Evolutionary conservation across 2,113 vertebrate genomes (phyloP).

Genomic region (Passer domesticus): DNA sequence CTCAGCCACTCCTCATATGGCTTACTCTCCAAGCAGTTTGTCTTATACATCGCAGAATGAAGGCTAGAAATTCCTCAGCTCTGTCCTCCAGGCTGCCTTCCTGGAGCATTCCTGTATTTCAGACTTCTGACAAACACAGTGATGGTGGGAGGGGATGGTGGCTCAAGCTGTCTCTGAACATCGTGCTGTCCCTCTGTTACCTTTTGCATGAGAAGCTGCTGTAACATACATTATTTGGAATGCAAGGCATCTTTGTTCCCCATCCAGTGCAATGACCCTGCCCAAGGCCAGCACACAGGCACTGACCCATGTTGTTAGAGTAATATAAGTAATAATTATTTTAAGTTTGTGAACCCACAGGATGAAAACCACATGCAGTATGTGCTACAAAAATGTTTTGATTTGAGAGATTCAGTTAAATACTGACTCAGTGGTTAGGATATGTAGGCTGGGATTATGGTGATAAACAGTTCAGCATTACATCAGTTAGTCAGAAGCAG

Average conservation of each 20-base stretch:
- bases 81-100: neutral
- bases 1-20: neutral
- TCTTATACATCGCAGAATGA: neutral
- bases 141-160: neutral
- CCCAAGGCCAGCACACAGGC: neutral
- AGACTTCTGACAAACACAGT: neutral
- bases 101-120: neutral
- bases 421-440: slow-evolving; percentile 44
- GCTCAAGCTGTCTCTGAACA: neutral
- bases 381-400: neutral
- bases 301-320: neutral
- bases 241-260: neutral
- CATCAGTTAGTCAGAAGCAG: slow-evolving; percentile 43
- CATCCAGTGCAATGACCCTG: accelerated
- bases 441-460: slow-evolving; percentile 46
- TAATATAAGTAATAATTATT: neutral
- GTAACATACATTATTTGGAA: neutral
- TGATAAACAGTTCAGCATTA: slow-evolving; percentile 5
- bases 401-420: slow-evolving; percentile 31
- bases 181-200: neutral
- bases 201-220: neutral
- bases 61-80: neutral
- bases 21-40: neutral
- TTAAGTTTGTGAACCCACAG: neutral
- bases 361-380: neutral